Conservation (phyloP, 2,113 vertebrate genomes). For the Chaetodon auriga region DNA sequence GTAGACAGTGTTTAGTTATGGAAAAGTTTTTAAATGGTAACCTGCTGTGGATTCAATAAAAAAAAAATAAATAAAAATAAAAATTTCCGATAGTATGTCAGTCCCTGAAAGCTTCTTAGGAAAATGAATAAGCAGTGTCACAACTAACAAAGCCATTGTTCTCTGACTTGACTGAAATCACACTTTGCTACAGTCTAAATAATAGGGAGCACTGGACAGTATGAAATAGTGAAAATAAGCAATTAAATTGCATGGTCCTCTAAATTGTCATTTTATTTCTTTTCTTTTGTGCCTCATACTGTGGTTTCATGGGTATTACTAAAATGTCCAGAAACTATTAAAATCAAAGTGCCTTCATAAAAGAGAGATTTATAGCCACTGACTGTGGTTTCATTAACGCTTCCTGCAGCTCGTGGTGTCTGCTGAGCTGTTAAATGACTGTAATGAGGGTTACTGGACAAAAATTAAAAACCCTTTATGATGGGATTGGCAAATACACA, state of each 20-base stretch:
- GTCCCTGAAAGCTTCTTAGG: not conserved
- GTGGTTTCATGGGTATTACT: not conserved
- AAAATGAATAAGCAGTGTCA: not conserved
- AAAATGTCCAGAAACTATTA: not conserved
- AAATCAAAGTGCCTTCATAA: not conserved
- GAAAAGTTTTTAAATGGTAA: not conserved
- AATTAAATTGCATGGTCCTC: not conserved
- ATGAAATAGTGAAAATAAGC: not conserved
- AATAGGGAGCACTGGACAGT: not conserved
- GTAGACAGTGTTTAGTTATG: not conserved
- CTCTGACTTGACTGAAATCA: not conserved
- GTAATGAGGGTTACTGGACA: not conserved
- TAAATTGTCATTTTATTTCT: not conserved
- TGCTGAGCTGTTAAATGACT: conserved; percentile 4
- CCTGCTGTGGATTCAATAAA: not conserved
- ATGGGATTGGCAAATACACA: not conserved
- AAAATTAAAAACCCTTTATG: not conserved
- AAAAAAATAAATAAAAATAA: not conserved
- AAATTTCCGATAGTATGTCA: not conserved
- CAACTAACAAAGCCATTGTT: not conserved
- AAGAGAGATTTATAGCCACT: not conserved
- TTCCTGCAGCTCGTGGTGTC: not conserved
- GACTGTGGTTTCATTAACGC: not conserved
- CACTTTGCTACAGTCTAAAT: not conserved
- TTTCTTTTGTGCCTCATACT: not conserved